Percentiles rank a stretch among this genome's conserved stretches.
Evolutionary conservation across 2,888 invertebrate species (phyloP).

Genomic region (Heliconius hortense): DNA sequence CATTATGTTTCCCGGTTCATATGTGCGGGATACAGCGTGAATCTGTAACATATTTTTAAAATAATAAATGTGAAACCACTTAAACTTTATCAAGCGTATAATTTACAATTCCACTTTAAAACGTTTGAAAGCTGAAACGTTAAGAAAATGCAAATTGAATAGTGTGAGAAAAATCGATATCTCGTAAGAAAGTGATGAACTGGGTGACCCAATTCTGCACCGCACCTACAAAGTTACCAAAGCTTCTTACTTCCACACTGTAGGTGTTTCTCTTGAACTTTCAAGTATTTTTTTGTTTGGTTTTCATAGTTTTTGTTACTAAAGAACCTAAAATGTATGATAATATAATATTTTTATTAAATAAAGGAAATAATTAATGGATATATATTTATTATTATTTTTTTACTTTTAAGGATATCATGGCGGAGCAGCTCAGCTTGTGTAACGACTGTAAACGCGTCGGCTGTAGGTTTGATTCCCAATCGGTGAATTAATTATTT

Average conservation of each 20-base stretch:
- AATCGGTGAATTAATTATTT: too few species aligned
- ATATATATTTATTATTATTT: too few species aligned
- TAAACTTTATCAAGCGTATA: neutral
- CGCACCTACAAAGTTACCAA: slow-evolving; percentile 21
- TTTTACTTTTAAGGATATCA: too few species aligned
- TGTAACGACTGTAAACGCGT: too few species aligned
- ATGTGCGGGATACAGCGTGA: too few species aligned
- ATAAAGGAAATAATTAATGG: neutral
- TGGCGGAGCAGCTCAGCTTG: too few species aligned
- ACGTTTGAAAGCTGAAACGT: slow-evolving; percentile 15
- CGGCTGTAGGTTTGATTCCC: too few species aligned
- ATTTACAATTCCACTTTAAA: slow-evolving; percentile 1
- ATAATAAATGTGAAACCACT: too few species aligned
- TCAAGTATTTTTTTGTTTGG: neutral
- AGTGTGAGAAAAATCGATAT: slow-evolving; percentile 43
- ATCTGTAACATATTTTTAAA: too few species aligned
- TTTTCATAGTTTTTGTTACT: neutral
- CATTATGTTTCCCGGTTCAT: too few species aligned
- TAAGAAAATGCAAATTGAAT: slow-evolving; percentile 34
- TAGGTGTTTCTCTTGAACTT: slow-evolving; percentile 9
- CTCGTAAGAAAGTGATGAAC: slow-evolving; percentile 42
- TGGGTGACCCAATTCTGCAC: slow-evolving; percentile 42
- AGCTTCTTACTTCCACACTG: slow-evolving; percentile 18
- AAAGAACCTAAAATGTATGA: neutral
- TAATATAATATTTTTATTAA: neutral